Percentiles rank a stretch among this genome's conserved stretches.
Evolutionary conservation across 2,113 vertebrate genomes (phyloP).

Genomic region (Sebastes fasciatus): DNA sequence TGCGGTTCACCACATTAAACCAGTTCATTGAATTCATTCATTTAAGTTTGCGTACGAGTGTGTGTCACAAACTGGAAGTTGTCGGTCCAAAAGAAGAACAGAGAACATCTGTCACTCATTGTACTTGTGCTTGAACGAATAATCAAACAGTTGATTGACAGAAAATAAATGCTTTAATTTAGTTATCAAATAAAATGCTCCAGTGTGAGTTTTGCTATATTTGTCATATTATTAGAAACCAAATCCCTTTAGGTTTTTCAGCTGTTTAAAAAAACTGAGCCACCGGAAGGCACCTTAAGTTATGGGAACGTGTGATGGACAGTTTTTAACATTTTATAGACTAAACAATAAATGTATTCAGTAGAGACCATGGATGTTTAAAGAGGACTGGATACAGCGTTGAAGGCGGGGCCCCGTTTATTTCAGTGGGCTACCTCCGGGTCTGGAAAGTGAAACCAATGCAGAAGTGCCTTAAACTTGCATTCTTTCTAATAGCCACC

Average conservation of each 20-base stretch:
- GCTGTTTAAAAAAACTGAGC: not conserved
- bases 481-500: no score
- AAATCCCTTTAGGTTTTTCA: not conserved
- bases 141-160: not conserved
- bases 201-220: not conserved
- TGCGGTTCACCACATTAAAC: constrained; percentile 9
- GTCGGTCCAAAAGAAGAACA: not conserved
- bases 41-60: not conserved
- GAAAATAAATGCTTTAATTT: not conserved
- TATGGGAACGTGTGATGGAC: not conserved
- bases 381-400: no score
- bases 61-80: not conserved
- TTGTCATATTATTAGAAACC: not conserved
- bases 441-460: no score
- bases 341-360: not conserved
- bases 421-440: no score
- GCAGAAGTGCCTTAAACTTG: no score
- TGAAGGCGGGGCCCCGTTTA: no score
- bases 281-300: not conserved
- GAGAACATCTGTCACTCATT: not conserved
- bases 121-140: not conserved
- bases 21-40: not conserved
- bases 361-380: no score
- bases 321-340: not conserved
- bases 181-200: not conserved